phyloP scores from a whole-genome alignment of 2,797 vertebrate species.

The Cuniculus paca region DNA sequence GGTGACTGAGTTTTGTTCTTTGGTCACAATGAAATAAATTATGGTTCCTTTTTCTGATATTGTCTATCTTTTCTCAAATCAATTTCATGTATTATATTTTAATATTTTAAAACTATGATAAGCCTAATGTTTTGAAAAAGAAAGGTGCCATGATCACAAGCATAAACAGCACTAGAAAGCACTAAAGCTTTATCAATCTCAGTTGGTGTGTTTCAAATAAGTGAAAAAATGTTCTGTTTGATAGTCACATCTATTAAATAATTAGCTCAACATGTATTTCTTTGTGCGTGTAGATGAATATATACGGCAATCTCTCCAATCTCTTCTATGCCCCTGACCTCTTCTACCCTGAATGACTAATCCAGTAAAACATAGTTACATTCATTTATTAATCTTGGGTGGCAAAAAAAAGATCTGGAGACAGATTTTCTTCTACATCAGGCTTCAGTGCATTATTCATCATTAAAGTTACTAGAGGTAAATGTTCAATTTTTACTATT shows the following conservation, averaged over 20 bases:
- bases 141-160: not conserved
- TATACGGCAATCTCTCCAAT: not conserved
- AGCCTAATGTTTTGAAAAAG: constrained; percentile 19
- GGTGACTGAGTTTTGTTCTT: constrained; percentile 20
- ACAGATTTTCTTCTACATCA: constrained; percentile 54
- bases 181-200: not conserved
- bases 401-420: not conserved
- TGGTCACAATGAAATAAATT: constrained; percentile 13
- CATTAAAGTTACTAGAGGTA: constrained; percentile 45
- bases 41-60: constrained; percentile 40
- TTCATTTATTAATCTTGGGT: not conserved
- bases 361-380: not conserved
- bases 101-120: constrained; percentile 28
- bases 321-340: not conserved
- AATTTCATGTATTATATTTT: constrained; percentile 3
- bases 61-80: constrained; percentile 2
- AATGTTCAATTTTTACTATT: constrained; percentile 16
- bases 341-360: not conserved
- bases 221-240: not conserved
- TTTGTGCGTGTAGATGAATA: not conserved
- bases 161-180: not conserved
- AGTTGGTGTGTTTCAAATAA: constrained; percentile 50
- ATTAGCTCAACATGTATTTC: not conserved
- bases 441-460: not conserved
- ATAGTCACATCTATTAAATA: constrained; percentile 41